A percentile compares a stretch with the other conserved stretches of the same genome.
Evolutionary conservation across 2,797 vertebrate genomes (phyloP).

Genomic region (Corythornis leucogaster): DNA sequence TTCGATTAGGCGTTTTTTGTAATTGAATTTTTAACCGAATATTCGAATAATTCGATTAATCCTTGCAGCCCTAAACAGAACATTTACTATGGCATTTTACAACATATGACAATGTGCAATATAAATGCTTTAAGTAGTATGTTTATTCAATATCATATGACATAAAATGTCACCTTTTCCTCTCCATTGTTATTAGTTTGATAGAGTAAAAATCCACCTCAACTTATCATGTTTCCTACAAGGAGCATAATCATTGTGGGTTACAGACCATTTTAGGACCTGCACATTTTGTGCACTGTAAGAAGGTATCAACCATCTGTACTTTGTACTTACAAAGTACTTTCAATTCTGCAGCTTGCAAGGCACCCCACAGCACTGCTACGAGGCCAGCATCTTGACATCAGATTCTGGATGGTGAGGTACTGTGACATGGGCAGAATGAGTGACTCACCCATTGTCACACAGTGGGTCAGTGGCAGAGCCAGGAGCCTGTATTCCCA

Average conservation of each 20-base stretch:
- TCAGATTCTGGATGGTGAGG: neutral
- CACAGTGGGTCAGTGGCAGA: neutral
- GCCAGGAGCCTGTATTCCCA: neutral
- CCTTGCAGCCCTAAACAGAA: slow-evolving; percentile 74
- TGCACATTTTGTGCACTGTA: neutral
- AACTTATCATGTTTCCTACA: neutral
- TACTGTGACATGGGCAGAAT: neutral
- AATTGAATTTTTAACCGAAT: slow-evolving; percentile 67
- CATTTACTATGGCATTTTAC: slow-evolving; percentile 73
- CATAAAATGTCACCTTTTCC: slow-evolving; percentile 68
- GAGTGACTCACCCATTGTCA: neutral
- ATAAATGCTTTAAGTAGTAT: slow-evolving; percentile 37
- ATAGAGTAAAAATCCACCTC: neutral
- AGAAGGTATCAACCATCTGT: neutral
- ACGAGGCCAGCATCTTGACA: neutral
- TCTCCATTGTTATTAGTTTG: neutral
- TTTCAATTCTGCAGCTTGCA: neutral
- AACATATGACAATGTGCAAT: slow-evolving; percentile 68
- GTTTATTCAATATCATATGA: slow-evolving; percentile 54
- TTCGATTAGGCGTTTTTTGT: slow-evolving; percentile 54
- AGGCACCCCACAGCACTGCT: neutral
- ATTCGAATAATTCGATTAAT: slow-evolving; percentile 73
- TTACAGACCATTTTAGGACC: neutral
- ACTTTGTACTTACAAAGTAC: neutral
- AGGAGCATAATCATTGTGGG: neutral